Evolutionary conservation across 64 coral and sea anemone genomes (phyloP).

Genomic region (Actinia tenebrosa): DNA sequence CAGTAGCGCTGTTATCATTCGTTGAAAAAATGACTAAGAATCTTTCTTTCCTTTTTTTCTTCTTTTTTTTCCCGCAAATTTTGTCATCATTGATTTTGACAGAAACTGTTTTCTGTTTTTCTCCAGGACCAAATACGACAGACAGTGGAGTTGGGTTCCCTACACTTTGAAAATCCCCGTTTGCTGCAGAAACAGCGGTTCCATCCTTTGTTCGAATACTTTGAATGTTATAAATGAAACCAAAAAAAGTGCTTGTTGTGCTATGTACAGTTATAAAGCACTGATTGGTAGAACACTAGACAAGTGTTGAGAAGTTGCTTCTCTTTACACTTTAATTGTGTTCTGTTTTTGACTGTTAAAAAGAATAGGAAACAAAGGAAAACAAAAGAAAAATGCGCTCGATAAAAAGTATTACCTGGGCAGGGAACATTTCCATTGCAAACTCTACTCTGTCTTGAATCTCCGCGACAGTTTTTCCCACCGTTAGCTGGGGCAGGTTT

Average conservation of each 20-base stretch:
- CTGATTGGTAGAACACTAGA: too few relatives aligned
- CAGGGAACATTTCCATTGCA: too few relatives aligned
- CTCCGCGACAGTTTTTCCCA: not conserved
- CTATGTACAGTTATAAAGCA: too few relatives aligned
- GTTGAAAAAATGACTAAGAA: not conserved
- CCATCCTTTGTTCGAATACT: not conserved
- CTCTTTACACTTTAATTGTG: too few relatives aligned
- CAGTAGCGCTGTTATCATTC: not conserved
- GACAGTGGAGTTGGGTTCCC: conserved; percentile 6
- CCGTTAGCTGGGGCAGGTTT: conserved; percentile 20
- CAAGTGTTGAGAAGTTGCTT: too few relatives aligned
- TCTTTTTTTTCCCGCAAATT: not conserved
- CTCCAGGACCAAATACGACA: not conserved
- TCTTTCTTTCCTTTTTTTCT: too few relatives aligned
- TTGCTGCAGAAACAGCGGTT: not conserved
- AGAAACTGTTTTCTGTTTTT: not conserved
- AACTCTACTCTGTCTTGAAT: not conserved
- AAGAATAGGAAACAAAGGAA: too few relatives aligned
- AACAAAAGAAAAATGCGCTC: too few relatives aligned
- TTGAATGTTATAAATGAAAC: not conserved
- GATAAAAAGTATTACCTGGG: not conserved
- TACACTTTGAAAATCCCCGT: not conserved
- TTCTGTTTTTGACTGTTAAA: too few relatives aligned
- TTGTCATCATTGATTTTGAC: not conserved
- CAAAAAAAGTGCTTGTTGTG: too few relatives aligned